A percentile compares a stretch with the other conserved stretches of the same genome.
These are phyloP conservation scores for Gila orcuttii DNA, from an alignment of 2,113 vertebrate genomes.

Conservation along the genomic window DNA sequence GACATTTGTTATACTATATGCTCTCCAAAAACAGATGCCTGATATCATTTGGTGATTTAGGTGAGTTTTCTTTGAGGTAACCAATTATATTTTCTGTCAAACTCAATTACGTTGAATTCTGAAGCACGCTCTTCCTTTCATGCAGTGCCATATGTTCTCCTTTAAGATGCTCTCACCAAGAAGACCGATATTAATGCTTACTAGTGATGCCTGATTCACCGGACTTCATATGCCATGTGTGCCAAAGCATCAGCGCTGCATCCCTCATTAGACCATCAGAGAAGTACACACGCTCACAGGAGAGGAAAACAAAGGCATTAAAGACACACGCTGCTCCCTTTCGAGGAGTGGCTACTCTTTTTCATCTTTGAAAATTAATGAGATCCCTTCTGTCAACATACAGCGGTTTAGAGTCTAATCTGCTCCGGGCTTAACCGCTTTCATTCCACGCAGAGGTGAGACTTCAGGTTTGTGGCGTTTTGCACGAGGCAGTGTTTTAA, in stretches of 20 bases:
- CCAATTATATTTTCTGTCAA: constrained; percentile 13
- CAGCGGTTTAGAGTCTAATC: constrained; percentile 54
- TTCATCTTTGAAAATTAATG: constrained; percentile 65
- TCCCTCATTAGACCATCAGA: constrained; percentile 58
- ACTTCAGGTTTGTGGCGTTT: constrained; percentile 26
- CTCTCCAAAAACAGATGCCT: constrained; percentile 16
- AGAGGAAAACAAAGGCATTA: constrained; percentile 56
- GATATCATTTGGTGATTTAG: background rate
- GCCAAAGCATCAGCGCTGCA: constrained; percentile 44
- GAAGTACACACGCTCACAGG: constrained; percentile 50
- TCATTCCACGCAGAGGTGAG: constrained; percentile 17
- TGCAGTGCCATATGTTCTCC: constrained; percentile 21
- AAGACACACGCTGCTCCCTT: constrained; percentile 61
- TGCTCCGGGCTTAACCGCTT: constrained; percentile 30
- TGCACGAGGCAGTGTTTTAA: constrained; percentile 22
- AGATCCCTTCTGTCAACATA: constrained; percentile 71
- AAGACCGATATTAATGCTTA: constrained; percentile 32
- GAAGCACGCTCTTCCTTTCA: constrained; percentile 3
- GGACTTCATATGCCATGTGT: constrained; percentile 46
- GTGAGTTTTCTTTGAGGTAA: constrained; percentile 7
- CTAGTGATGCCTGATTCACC: constrained; percentile 45
- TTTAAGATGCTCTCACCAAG: constrained; percentile 33
- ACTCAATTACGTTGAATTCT: constrained; percentile 28
- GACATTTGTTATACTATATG: background rate
- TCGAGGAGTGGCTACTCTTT: constrained; percentile 58